Evolutionary conservation across 2,113 vertebrate genomes (phyloP).

Genomic region (Tamias sibiricus): DNA sequence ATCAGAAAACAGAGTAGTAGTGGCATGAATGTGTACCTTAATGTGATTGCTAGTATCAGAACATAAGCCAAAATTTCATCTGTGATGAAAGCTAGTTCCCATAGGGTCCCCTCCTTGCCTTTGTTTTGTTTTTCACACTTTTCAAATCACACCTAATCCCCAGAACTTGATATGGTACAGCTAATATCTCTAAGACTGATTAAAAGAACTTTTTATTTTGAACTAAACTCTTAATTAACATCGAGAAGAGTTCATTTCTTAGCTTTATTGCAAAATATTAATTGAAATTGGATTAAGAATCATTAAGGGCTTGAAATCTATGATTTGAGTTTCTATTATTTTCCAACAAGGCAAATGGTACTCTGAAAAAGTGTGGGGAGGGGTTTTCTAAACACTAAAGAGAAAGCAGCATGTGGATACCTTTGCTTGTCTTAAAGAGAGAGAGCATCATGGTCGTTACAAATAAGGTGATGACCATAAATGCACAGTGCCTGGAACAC

Average conservation of each 20-base stretch:
- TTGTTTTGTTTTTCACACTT: conserved; percentile 26
- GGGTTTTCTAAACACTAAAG: neutral
- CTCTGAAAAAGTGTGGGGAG: neutral
- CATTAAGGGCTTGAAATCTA: neutral
- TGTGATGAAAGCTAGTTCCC: neutral
- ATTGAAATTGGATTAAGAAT: conserved; percentile 45
- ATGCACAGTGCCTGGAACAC: neutral
- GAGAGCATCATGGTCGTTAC: neutral
- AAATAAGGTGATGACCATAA: neutral
- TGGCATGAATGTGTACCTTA: neutral
- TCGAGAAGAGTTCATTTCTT: neutral
- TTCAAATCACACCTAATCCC: neutral
- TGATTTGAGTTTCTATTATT: conserved; percentile 36
- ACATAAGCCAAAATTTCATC: neutral
- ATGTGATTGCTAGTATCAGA: neutral
- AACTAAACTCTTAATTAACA: neutral
- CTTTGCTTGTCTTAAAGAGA: neutral
- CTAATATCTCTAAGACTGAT: neutral
- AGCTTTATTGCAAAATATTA: neutral
- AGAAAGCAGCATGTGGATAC: neutral
- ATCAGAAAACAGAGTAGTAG: neutral
- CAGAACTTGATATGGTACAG: neutral
- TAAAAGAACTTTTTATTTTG: neutral
- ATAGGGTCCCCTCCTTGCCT: neutral
- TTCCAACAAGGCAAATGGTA: neutral